A percentile compares a stretch with the other conserved stretches of the same genome.
Evolutionary conservation across 1,140 invertebrate genomes (phyloP).

Genomic region (Conus betulinus): DNA sequence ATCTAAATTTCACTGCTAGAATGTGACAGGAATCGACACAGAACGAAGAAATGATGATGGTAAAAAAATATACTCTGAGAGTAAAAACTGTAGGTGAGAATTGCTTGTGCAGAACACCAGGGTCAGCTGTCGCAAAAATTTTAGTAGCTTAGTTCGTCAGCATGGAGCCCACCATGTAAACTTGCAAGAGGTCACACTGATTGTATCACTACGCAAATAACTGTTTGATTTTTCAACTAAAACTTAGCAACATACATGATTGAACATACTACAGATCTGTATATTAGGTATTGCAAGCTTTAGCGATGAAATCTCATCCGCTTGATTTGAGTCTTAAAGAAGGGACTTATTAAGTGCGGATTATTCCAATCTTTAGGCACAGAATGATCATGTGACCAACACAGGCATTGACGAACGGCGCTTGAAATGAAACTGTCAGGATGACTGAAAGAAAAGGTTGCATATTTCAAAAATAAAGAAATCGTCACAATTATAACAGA

Average conservation of each 20-base stretch:
- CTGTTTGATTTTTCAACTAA: conserved; percentile 10
- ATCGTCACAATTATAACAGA: background rate
- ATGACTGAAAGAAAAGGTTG: background rate
- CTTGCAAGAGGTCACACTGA: conserved; percentile 32
- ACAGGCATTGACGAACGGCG: background rate
- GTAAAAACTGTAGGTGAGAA: background rate
- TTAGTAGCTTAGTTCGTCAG: conserved; percentile 7
- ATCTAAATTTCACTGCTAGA: conserved; percentile 48
- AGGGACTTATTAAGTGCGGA: background rate
- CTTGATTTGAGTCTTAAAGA: background rate
- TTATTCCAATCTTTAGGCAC: background rate
- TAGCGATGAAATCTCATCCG: background rate
- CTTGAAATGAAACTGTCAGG: background rate
- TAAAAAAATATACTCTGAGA: background rate
- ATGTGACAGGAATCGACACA: conserved; percentile 19
- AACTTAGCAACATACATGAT: background rate
- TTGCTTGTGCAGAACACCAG: background rate
- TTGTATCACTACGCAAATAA: conserved; percentile 25
- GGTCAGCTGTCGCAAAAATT: conserved; percentile 18
- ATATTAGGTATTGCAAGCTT: background rate
- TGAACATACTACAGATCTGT: background rate
- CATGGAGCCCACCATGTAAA: conserved; percentile 30
- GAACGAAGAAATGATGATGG: background rate
- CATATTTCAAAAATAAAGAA: background rate
- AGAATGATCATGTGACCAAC: conserved; percentile 3